Base-by-base conservation (phyloP, 2,888 invertebrate genomes). In the Timema podura region DNA sequence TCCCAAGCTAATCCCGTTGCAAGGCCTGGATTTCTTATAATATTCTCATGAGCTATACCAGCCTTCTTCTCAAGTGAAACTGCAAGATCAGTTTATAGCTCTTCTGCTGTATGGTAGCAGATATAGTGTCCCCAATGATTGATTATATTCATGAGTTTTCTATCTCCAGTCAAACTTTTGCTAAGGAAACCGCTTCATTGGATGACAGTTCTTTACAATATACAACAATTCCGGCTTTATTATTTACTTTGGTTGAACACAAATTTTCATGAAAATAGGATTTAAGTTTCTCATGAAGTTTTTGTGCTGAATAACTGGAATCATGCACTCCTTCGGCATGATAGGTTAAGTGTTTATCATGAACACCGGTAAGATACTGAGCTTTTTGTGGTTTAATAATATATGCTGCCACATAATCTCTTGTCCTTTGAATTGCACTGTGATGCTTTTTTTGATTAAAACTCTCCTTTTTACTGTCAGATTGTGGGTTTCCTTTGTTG, bases 61-160 rank as follows among this genome's bases (percentile, higher is more conserved):
- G 6, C 30, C 10, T 15, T 61, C 45, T 61, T 61, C 44, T 61
- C 30, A 61, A 30, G 7, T 61, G 61, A 61, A 61, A 61, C 61
- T 61, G 61, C 61, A 16, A 61, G 61, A 61, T 7, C 61, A 61
- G 61, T 61, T 45, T 61, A 30, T 11, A 61, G 45, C 61, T 16
- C 61, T 61, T 61, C 61, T 61, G 16, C 61, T 61, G 6, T 61
- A 61, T 30, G 61, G 30, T 61, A 61, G 45, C 61, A 61, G 45
- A 61, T 61, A 61, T 45, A 61, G 61, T 61, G 61, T 61, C 61
- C 61, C 61, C 6, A 61, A 61, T 61, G 61, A 30, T 61, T 61
- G 61, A 61, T 61, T 61, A 61, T 61, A 61, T 61, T 45, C 7
- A 61, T 61, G 61, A 61, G 61, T 61, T 61, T 61, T 61, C 61